These are phyloP conservation scores for Sarcophaga carnaria DNA, from an alignment of 2,888 invertebrate genomes.

Conservation along the genomic window DNA sequence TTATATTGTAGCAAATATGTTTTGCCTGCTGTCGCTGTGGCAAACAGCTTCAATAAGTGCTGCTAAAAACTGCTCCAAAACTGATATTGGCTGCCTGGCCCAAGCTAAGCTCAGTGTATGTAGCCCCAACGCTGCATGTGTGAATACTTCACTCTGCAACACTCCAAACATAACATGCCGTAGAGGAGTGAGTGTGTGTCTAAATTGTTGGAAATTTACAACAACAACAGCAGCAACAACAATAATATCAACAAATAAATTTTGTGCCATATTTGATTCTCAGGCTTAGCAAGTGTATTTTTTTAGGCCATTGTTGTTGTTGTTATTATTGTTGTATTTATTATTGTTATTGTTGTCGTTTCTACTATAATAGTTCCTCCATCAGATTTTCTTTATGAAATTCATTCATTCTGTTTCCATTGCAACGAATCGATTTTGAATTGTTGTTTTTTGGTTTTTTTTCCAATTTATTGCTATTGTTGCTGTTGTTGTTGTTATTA, in stretches of 20 bases:
- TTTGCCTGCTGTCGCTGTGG: conserved; percentile 49
- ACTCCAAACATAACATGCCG: conserved; percentile 30
- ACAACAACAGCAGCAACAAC: not conserved
- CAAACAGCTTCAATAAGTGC: not conserved
- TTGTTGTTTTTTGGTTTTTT: conserved; percentile 29
- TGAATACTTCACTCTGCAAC: conserved; percentile 58
- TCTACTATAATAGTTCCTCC: not conserved
- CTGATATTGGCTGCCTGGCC: not conserved
- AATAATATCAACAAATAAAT: not conserved
- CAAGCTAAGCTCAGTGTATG: conserved; percentile 21
- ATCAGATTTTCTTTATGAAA: not conserved
- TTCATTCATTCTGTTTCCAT: conserved; percentile 41
- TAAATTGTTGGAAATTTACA: not conserved
- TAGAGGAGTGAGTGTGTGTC: conserved; percentile 43
- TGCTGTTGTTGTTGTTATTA: conserved; percentile 7
- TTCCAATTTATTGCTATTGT: conserved; percentile 25
- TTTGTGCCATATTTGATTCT: conserved; percentile 61
- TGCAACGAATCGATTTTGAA: conserved; percentile 57
- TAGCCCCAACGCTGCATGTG: conserved; percentile 60
- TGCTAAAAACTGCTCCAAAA: conserved; percentile 7
- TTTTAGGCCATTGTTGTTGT: conserved; percentile 1
- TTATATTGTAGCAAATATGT: conserved; percentile 67
- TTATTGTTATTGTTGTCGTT: not conserved
- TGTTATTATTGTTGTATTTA: not conserved
- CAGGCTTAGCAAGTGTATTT: conserved; percentile 64